Conservation (phyloP, 1,140 invertebrate species). For the Phenacoccus solenopsis region DNA sequence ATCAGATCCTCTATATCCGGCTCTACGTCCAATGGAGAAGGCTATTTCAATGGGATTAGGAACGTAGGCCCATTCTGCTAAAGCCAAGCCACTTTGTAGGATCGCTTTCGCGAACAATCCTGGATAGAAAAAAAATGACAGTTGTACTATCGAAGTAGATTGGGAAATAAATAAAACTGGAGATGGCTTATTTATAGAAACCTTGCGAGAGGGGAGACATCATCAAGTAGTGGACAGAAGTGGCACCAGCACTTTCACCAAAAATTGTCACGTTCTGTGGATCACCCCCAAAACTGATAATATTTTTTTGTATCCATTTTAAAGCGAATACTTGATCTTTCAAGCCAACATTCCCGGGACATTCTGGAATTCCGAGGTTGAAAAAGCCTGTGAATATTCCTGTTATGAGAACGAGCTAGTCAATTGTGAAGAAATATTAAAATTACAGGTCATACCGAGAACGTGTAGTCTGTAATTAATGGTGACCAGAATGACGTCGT, state of each 20-base stretch:
- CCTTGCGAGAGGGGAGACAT: constrained; percentile 43
- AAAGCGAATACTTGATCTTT: constrained; percentile 80
- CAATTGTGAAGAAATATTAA: no score
- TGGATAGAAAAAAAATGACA: no score
- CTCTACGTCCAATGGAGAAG: neutral
- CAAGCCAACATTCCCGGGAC: constrained; percentile 79
- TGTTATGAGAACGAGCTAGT: no score
- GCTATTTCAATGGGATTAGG: neutral
- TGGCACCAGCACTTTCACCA: constrained; percentile 68
- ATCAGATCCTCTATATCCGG: neutral
- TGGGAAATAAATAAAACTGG: neutral
- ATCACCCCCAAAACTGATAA: constrained; percentile 76
- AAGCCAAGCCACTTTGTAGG: constrained; percentile 18
- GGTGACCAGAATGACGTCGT: constrained; percentile 60
- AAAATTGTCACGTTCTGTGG: constrained; percentile 71
- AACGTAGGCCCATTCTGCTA: neutral
- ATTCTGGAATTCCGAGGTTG: constrained; percentile 45
- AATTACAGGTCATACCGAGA: constrained; percentile 33
- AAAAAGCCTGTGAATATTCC: constrained; percentile 31
- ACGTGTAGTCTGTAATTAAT: constrained; percentile 62
- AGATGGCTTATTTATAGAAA: neutral
- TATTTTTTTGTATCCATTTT: constrained; percentile 74
- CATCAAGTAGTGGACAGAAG: constrained; percentile 57
- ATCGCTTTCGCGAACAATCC: constrained; percentile 22
- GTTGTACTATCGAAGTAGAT: no score